These are phyloP conservation scores for Dryomyza anilis DNA, from an alignment of 2,888 invertebrate species.

Conservation along the genomic window DNA sequence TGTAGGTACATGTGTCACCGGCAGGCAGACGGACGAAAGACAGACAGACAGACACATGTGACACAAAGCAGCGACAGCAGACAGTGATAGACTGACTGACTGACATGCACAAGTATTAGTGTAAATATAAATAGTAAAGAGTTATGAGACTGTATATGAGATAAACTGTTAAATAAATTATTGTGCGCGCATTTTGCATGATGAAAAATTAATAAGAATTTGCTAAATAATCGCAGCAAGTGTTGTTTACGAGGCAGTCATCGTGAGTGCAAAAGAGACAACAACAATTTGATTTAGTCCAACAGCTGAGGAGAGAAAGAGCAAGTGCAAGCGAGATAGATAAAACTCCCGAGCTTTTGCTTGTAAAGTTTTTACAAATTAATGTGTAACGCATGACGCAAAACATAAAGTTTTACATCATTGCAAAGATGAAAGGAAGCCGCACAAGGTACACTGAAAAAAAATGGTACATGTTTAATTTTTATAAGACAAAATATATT, in stretches of 20 bases:
- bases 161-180: slow-evolving; percentile 33
- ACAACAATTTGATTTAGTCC: too few relatives aligned
- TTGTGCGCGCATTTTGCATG: slow-evolving; percentile 31
- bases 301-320: too few relatives aligned
- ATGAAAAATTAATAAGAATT: slow-evolving; percentile 29
- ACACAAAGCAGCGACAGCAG: not conserved
- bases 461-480: too few relatives aligned
- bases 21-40: not conserved
- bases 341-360: too few relatives aligned
- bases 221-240: not conserved
- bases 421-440: not conserved
- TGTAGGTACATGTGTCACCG: slow-evolving; percentile 12
- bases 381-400: not conserved
- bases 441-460: not conserved
- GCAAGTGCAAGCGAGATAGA: too few relatives aligned
- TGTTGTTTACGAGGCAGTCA: not conserved
- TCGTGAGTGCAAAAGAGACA: too few relatives aligned
- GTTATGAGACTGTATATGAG: not conserved
- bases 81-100: too few relatives aligned
- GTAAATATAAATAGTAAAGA: too few relatives aligned
- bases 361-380: slow-evolving; percentile 18
- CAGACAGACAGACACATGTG: not conserved
- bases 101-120: too few relatives aligned
- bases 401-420: slow-evolving; percentile 21
- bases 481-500: too few relatives aligned